Evolutionary conservation across 1,140 invertebrate species (phyloP), one percentile per base, ranked within the genome.

Genomic region (Linepithema humile): DNA sequence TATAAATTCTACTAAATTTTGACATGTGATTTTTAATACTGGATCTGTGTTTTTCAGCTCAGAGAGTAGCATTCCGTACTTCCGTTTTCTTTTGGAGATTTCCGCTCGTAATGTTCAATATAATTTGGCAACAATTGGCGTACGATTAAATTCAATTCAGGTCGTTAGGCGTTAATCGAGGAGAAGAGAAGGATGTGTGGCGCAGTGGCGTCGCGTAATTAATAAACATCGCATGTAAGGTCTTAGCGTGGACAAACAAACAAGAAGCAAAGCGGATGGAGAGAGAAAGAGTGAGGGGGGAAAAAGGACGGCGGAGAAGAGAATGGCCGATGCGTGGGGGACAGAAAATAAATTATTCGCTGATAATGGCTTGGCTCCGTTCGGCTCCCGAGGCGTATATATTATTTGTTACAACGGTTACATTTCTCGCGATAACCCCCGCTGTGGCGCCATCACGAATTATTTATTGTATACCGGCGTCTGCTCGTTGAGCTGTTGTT

Each of bases 361-460:
- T 91, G 90, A 91, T 91, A 91, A 89, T 85, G 85, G 43, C 84
- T 53, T 80, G 85, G 62, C 90, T 90, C 80, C 82, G 73, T 87
- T 89, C 26, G 82, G 62, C 43, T 86, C 64, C 55, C 45, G 59
- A 55, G 62, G 50, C 77, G 67, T 65, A 69, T n/a, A n/a, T 65
- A 85, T 90, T 90, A 90, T 91, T 91, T 91, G 87, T 91, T 88
- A 85, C 74, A 88, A 88, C 83, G 88, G 77, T 88, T 89, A 91
- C 88, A 86, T 87, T 89, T 87, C 82, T 78, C 43, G 75, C 84
- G 92, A 92, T 92, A 92, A 92, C 92, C 92, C 89, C 83, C 82
- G 87, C 84, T 73, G 82, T 83, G 91, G 90, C 91, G 92, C 90
- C 91, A 91, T 89, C 90, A 87, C 85, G 55, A 40, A 87, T 89